Percentiles rank a stretch among this genome's conserved stretches.
Evolutionary conservation across 2,797 vertebrate genomes (phyloP).

Genomic region (Poeciliopsis presidionis): DNA sequence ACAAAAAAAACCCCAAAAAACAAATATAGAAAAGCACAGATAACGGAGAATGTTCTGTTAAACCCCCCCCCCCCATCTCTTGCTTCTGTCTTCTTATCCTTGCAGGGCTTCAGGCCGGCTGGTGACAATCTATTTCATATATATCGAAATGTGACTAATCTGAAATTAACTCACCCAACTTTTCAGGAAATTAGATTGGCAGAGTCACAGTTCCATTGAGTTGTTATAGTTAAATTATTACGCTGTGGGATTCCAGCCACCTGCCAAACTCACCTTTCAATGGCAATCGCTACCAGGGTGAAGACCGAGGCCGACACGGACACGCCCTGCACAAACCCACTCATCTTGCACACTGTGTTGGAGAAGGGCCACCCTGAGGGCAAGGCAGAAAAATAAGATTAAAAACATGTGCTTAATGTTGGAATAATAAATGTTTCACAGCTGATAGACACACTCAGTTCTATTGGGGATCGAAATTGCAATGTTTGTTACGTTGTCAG

Average conservation of each 20-base stretch:
- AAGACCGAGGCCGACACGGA: constrained; percentile 85
- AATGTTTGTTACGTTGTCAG: no score
- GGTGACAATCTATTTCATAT: neutral
- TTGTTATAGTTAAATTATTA: neutral
- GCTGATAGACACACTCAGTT: neutral
- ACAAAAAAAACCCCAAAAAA: no score
- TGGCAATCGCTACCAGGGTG: constrained; percentile 84
- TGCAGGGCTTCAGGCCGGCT: neutral
- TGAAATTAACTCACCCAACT: neutral
- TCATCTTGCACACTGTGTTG: constrained; percentile 83
- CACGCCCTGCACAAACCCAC: constrained; percentile 83
- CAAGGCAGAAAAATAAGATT: neutral
- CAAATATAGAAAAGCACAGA: neutral
- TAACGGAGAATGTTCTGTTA: neutral
- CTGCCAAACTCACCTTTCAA: constrained; percentile 78
- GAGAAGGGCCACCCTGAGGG: constrained; percentile 84
- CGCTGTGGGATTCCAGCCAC: neutral
- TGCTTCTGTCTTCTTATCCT: neutral
- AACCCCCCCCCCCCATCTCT: neutral
- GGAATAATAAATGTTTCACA: neutral
- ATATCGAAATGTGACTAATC: neutral
- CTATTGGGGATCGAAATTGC: no score
- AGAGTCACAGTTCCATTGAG: neutral
- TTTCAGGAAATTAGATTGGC: neutral
- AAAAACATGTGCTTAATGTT: neutral